Evolutionary conservation across 2,888 invertebrate genomes (phyloP).

Genomic region (Chironomus tentans): DNA sequence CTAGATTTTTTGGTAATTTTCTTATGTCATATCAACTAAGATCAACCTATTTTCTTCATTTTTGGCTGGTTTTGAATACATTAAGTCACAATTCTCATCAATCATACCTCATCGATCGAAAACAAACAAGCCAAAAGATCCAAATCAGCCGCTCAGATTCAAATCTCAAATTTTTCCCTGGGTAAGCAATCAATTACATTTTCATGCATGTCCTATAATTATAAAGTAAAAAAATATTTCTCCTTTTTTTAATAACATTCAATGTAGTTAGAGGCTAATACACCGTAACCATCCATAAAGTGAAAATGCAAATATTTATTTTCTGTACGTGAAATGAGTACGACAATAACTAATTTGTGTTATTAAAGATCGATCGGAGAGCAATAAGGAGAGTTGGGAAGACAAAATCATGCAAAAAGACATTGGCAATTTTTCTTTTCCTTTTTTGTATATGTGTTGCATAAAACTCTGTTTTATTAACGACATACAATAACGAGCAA

Average conservation of each 20-base stretch:
- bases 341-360: slow-evolving; percentile 18
- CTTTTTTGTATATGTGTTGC: no score
- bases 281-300: background rate
- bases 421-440: no score
- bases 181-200: no score
- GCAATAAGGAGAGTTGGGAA: background rate
- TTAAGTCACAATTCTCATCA: no score
- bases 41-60: no score
- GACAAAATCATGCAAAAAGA: background rate
- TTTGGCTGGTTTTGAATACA: no score
- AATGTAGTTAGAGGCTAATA: slow-evolving; percentile 1
- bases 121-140: no score
- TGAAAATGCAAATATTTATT: slow-evolving; percentile 27
- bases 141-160: no score
- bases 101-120: no score
- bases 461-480: background rate
- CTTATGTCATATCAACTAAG: no score
- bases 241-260: background rate
- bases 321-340: slow-evolving; percentile 16
- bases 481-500: background rate
- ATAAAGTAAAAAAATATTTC: background rate
- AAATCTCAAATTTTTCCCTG: no score
- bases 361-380: slow-evolving; percentile 10
- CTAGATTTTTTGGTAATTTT: no score
- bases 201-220: background rate